Base-by-base conservation (phyloP, 2,888 invertebrate species). In the Theodoxus fluviatilis region DNA sequence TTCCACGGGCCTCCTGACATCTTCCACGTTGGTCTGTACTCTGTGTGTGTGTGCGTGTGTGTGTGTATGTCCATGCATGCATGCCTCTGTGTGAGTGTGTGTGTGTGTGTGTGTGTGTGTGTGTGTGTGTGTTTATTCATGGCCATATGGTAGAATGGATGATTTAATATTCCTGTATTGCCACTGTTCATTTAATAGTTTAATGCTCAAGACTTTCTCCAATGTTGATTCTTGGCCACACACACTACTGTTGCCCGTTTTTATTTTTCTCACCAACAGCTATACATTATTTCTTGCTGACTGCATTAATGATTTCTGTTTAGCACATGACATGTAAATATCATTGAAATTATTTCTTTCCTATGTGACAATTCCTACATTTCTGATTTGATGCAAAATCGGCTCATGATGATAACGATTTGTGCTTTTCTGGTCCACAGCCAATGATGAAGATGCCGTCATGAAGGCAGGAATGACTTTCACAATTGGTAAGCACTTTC, bases 1-100 rank as follows among this genome's bases (percentile, higher is more conserved):
- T 96, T 98, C 85, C 97, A 98, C 89, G 95, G 94, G 0, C 93
- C 93, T 1, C 98, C 98, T 1, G 93, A 95, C 83, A 93, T 98
- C 80, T 91, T 91, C 79, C 97, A 98, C 85, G 91, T 91, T 79
- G 89, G 94, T 94, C 89, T 79, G 82, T 76, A 43, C 59, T n/a
- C 55, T 74, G 75, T 37, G 7, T 70, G 38, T 25, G 7, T 1
- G 15, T 49, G 22, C 22, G 12, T n/a, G n/a, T 31, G 25, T 1
- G 18, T 38, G 28, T 9, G n/a, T 22, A 1, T 64, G 3, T 25
- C 33, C 43, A 43, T 43, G n/a, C n/a, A n/a, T n/a, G n/a, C n/a
- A n/a, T n/a, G n/a, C n/a, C n/a, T n/a, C n/a, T n/a, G n/a, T n/a
- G n/a, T n/a, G n/a, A n/a, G n/a, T 59, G 33, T 61, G n/a, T 59